A percentile compares a stretch with the other conserved stretches of the same genome.
Conservation (phyloP, 2,888 invertebrate species). For the Metallyticus violacea region DNA sequence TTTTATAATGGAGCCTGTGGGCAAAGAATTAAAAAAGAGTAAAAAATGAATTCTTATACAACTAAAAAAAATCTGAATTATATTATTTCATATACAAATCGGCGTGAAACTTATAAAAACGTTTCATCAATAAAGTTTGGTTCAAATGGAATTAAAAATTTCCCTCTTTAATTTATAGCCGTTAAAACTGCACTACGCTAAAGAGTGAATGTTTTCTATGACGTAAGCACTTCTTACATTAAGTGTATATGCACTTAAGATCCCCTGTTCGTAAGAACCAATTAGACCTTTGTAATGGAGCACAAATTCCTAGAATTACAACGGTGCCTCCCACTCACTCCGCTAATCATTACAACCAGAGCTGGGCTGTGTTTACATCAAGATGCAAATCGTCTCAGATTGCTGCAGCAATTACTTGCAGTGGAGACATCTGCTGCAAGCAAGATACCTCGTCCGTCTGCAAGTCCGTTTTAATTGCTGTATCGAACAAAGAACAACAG, state of each 20-base stretch:
- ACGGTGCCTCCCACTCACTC: background rate
- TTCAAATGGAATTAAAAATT: too few species aligned
- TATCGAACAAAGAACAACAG: constrained; percentile 17
- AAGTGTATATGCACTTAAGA: background rate
- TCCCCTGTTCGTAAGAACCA: too few species aligned
- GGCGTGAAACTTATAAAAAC: too few species aligned
- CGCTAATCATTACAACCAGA: background rate
- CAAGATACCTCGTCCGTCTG: constrained; percentile 15
- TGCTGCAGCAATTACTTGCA: constrained; percentile 18
- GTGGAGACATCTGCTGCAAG: constrained; percentile 22
- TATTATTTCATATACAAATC: too few species aligned
- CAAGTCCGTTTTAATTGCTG: constrained; percentile 29
- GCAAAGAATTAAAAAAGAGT: too few species aligned
- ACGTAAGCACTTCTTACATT: background rate
- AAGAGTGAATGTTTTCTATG: too few species aligned
- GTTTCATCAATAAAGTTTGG: too few species aligned
- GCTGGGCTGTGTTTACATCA: constrained; percentile 21
- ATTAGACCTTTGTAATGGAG: background rate
- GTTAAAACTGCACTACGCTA: too few species aligned
- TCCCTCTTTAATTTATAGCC: too few species aligned
- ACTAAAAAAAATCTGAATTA: too few species aligned
- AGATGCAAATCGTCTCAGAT: constrained; percentile 28
- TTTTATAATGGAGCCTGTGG: too few species aligned
- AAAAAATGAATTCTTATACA: too few species aligned
- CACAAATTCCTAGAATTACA: background rate